Conservation (phyloP, 2,113 vertebrate genomes). For the Chaetodon trifascialis region DNA sequence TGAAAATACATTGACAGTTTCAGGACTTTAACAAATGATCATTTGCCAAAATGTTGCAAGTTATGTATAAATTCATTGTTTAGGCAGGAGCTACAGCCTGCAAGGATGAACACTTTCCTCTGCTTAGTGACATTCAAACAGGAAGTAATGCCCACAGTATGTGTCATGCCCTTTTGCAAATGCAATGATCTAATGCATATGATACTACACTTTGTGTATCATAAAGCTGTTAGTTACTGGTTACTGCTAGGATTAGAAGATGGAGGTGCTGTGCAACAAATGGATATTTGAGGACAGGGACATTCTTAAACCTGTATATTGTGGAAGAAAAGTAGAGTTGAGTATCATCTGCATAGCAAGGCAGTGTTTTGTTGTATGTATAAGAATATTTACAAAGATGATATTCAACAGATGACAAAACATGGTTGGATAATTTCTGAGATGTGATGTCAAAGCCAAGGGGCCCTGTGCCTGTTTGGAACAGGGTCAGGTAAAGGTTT, state of each 20-base stretch:
- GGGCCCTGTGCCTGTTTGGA: no score
- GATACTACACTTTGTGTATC: no score
- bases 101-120: neutral
- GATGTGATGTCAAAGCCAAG: neutral
- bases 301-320: neutral
- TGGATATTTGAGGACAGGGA: neutral
- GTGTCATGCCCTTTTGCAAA: neutral
- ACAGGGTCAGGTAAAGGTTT: no score
- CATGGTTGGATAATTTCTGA: neutral
- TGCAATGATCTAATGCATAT: neutral
- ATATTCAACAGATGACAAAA: neutral
- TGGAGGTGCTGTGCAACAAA: neutral
- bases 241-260: neutral
- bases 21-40: neutral
- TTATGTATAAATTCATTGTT: neutral
- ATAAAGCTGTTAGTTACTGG: no score
- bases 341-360: slow-evolving; percentile 11
- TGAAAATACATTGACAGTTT: neutral
- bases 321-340: neutral
- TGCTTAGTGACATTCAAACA: neutral
- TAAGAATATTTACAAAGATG: neutral
- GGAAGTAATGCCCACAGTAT: neutral
- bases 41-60: no score
- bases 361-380: neutral
- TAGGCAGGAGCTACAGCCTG: neutral